Conservation (phyloP, 2,888 invertebrate genomes). For the Lithophane leautieri region DNA sequence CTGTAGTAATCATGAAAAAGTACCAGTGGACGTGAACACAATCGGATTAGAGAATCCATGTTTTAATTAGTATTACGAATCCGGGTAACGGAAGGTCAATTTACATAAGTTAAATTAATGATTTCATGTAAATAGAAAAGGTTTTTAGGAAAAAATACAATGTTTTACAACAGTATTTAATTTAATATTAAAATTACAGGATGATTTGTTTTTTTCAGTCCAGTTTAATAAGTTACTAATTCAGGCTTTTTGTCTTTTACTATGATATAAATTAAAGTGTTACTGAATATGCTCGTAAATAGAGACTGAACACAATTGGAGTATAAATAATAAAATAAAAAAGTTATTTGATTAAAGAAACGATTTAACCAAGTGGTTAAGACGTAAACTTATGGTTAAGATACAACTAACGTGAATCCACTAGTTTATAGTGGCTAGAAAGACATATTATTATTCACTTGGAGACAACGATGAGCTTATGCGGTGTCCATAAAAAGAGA, state of each 20-base stretch:
- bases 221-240: too few relatives aligned
- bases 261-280: neutral
- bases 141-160: neutral
- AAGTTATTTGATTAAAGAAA: neutral
- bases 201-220: neutral
- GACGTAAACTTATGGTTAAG: too few relatives aligned
- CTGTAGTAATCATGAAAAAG: constrained; percentile 56
- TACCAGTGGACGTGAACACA: constrained; percentile 44
- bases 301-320: neutral
- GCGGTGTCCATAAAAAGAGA: neutral
- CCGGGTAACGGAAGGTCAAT: constrained; percentile 35
- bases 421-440: too few relatives aligned
- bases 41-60: constrained; percentile 57
- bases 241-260: neutral
- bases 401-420: neutral
- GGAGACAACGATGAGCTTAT: neutral
- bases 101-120: constrained; percentile 57
- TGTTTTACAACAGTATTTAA: neutral
- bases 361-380: neutral
- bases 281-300: neutral
- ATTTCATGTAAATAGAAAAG: constrained; percentile 39
- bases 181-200: neutral
- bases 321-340: neutral
- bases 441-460: neutral
- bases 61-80: constrained; percentile 58